Evolutionary conservation across 2,888 invertebrate species (phyloP).

Genomic region (Elmis aenea): DNA sequence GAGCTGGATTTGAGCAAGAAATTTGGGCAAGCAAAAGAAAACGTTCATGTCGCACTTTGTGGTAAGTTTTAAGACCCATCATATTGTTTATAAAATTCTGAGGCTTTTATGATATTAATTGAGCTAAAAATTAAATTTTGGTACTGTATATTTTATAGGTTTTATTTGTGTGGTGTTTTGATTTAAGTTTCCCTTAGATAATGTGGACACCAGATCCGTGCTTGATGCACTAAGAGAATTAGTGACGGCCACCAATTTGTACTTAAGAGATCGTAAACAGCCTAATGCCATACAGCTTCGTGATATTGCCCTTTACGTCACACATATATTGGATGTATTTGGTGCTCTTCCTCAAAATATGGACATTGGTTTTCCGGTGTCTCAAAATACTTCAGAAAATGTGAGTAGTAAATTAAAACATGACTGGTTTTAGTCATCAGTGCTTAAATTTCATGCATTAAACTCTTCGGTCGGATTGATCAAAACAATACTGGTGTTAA

Average conservation of each 20-base stretch:
- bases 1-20: slow-evolving; percentile 68
- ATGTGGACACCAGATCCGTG: slow-evolving; percentile 87
- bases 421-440: no score
- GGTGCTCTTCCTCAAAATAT: slow-evolving; percentile 66
- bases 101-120: no score
- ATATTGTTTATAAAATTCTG: no score
- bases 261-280: slow-evolving; percentile 61
- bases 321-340: slow-evolving; percentile 71
- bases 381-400: slow-evolving; percentile 34
- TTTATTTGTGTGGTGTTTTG: no score
- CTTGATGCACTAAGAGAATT: slow-evolving; percentile 81
- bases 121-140: no score
- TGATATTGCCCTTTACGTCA: slow-evolving; percentile 79
- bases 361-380: slow-evolving; percentile 69
- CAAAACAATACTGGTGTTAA: no score
- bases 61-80: slow-evolving; percentile 59
- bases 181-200: no score
- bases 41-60: slow-evolving; percentile 76
- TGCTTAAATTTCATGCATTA: no score
- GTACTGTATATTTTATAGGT: no score
- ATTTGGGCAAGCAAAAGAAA: slow-evolving; percentile 57
- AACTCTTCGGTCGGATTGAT: no score
- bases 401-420: slow-evolving; percentile 44
- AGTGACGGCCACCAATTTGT: slow-evolving; percentile 80
- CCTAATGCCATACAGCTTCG: slow-evolving; percentile 62